These are phyloP conservation scores for Tyria jacobaeae DNA, from an alignment of 2,888 invertebrate species.

Conservation along the genomic window DNA sequence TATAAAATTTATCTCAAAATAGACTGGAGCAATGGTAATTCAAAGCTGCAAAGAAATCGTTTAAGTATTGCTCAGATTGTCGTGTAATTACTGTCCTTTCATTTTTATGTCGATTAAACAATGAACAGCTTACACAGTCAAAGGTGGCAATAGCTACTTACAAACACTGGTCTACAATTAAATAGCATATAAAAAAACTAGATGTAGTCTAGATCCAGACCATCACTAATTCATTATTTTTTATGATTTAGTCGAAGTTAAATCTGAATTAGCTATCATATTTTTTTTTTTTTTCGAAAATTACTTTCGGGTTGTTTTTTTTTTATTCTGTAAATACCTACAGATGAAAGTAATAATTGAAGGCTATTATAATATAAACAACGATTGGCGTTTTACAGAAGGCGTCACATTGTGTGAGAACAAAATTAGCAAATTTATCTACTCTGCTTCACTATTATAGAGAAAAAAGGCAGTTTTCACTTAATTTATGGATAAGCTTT, in stretches of 20 bases:
- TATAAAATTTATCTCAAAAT: too few species aligned
- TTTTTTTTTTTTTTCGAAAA: neutral
- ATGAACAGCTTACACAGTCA: neutral
- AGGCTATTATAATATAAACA: constrained; percentile 15
- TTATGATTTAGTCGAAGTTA: too few species aligned
- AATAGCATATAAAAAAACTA: neutral
- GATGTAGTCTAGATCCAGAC: neutral
- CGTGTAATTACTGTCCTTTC: too few species aligned
- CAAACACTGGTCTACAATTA: neutral
- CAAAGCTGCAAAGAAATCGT: too few species aligned
- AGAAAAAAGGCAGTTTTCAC: constrained; percentile 7
- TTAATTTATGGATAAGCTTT: constrained; percentile 28
- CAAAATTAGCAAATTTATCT: constrained; percentile 11
- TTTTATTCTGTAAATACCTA: too few species aligned
- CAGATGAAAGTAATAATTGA: constrained; percentile 8
- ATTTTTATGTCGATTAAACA: neutral
- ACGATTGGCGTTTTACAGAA: constrained; percentile 17
- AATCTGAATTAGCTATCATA: too few species aligned
- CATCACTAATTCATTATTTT: too few species aligned
- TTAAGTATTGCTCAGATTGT: too few species aligned
- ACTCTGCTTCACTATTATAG: constrained; percentile 13
- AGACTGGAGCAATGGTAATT: too few species aligned
- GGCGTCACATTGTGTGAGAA: constrained; percentile 16
- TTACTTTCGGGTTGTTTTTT: neutral
- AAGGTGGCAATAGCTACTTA: neutral